phyloP scores from a whole-genome alignment of 2,113 vertebrate genomes.

The Tonatia bakeri region DNA sequence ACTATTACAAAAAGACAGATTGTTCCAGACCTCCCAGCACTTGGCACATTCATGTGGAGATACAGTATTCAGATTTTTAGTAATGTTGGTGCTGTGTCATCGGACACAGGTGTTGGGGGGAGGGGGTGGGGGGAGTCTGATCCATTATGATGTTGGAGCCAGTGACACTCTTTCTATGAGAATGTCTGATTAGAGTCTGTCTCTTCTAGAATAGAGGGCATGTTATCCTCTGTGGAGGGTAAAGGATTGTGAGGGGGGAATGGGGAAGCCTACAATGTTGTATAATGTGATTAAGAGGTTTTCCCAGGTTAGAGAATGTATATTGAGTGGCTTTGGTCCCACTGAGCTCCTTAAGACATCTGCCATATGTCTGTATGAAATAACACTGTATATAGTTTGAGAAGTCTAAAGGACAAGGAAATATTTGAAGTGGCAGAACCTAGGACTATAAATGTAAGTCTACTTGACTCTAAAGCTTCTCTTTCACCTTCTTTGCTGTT shows the following conservation, averaged over 20 bases:
- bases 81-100: background rate
- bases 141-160: constrained; percentile 36
- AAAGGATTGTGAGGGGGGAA: background rate
- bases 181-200: background rate
- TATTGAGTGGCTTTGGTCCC: background rate
- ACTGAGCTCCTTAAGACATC: background rate
- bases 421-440: background rate
- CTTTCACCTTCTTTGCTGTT: background rate
- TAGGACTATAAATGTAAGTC: background rate
- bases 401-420: background rate
- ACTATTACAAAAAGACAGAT: background rate
- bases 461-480: background rate
- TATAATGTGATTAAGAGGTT: background rate
- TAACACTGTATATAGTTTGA: background rate
- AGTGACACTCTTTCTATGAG: background rate
- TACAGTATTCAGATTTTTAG: background rate
- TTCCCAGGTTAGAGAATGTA: background rate
- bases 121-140: background rate
- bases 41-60: background rate
- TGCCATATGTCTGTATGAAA: background rate
- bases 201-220: background rate
- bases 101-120: background rate
- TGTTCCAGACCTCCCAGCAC: background rate
- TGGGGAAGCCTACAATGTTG: background rate
- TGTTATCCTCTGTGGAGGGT: background rate